These are phyloP conservation scores for Solenodon paradoxus DNA, from an alignment of 2,113 vertebrate species.

Conservation along the genomic window DNA sequence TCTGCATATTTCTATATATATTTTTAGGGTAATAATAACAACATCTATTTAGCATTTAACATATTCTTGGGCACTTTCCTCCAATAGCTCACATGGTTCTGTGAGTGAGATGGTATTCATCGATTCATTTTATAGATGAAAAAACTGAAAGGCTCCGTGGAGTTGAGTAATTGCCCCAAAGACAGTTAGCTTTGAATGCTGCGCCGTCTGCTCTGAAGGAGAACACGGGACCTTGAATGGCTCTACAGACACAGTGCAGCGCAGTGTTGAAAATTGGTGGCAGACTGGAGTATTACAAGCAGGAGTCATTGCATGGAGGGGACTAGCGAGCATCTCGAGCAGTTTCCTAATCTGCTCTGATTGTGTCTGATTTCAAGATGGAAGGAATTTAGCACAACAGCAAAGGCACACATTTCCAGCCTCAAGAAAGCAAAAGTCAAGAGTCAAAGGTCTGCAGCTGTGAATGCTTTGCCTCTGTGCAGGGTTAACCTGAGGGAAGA, in stretches of 20 bases:
- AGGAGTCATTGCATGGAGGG: not conserved
- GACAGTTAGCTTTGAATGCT: not conserved
- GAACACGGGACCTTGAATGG: too few species aligned
- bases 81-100: not conserved
- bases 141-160: not conserved
- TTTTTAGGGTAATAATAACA: not conserved
- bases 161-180: not conserved
- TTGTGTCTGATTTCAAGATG: not conserved
- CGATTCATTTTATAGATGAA: not conserved
- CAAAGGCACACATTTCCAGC: not conserved
- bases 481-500: not conserved
- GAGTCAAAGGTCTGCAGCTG: not conserved
- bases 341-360: not conserved
- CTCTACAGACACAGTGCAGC: fast-evolving
- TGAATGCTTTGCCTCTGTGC: not conserved
- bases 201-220: not conserved
- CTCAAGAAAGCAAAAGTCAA: not conserved
- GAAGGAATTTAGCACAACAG: not conserved
- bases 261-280: too few species aligned
- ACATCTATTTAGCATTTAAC: not conserved
- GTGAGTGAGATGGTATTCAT: not conserved
- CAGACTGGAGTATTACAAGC: not conserved
- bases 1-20: not conserved
- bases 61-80: not conserved
- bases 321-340: fast-evolving